phyloP scores from a whole-genome alignment of 2,113 vertebrate genomes.

The Phalacrocorax aristotelis region DNA sequence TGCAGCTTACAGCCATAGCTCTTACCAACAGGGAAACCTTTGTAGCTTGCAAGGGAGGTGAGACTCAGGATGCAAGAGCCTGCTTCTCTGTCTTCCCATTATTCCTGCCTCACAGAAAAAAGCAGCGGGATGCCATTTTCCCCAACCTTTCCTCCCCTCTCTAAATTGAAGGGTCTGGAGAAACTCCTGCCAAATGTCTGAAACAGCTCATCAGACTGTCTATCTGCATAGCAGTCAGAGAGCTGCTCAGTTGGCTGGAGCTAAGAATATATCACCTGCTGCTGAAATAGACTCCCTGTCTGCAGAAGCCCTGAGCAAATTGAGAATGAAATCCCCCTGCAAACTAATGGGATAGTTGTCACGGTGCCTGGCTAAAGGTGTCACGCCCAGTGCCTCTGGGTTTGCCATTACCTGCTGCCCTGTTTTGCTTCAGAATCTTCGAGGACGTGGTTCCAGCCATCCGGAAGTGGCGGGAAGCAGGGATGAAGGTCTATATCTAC shows the following conservation, averaged over 20 bases:
- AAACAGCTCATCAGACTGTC: not conserved
- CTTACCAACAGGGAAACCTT: not conserved
- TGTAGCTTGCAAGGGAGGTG: not conserved
- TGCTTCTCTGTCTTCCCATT: not conserved
- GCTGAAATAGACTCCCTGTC: not conserved
- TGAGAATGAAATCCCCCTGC: not conserved
- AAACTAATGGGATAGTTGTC: not conserved
- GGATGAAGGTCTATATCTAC: constrained; percentile 92
- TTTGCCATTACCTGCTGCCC: not conserved
- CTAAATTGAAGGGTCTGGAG: not conserved
- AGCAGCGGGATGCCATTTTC: not conserved
- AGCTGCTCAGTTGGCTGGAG: not conserved
- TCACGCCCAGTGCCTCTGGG: not conserved
- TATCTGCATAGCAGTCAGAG: not conserved
- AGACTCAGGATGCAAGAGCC: not conserved
- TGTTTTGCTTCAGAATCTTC: constrained; percentile 81
- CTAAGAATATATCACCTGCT: not conserved
- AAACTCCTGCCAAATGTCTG: not conserved
- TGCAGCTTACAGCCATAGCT: not conserved
- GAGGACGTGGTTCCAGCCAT: constrained; percentile 91
- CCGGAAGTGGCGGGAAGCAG: constrained; percentile 84
- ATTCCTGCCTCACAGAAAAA: not conserved
- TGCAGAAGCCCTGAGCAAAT: not conserved
- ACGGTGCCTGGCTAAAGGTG: not conserved
- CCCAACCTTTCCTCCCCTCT: not conserved